phyloP scores from a whole-genome alignment of 2,888 invertebrate genomes.

The Ophion ventricosus region DNA sequence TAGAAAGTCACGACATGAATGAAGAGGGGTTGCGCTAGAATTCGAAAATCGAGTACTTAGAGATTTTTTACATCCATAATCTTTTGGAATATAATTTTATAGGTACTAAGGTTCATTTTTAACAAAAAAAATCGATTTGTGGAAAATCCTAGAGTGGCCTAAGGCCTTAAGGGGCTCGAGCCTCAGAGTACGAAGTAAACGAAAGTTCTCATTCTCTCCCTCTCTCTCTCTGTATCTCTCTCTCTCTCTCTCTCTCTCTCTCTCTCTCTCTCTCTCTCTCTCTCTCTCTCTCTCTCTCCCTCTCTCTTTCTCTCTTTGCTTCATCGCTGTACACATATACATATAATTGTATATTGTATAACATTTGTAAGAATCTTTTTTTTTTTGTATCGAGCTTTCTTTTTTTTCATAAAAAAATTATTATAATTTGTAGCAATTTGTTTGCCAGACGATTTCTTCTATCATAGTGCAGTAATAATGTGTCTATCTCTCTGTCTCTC shows the following conservation, averaged over 20 bases:
- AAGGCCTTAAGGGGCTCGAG: too few relatives aligned
- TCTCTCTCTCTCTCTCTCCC: not conserved
- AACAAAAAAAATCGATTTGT: too few relatives aligned
- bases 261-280: constrained; percentile 7
- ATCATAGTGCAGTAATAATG: not conserved
- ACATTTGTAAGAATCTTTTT: not conserved
- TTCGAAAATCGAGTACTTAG: too few relatives aligned
- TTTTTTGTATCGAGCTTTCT: not conserved
- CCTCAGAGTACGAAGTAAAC: too few relatives aligned
- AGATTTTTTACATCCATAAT: too few relatives aligned
- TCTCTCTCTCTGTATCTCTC: constrained; percentile 11
- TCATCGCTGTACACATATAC: not conserved
- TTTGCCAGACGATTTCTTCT: not conserved
- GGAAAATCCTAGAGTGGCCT: too few relatives aligned
- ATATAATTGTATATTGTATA: not conserved
- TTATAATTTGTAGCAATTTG: not conserved
- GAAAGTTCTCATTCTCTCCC: too few relatives aligned
- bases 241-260: not conserved
- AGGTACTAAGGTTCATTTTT: too few relatives aligned
- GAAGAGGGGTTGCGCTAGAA: too few relatives aligned
- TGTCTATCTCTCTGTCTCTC: constrained; percentile 1
- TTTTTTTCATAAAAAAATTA: not conserved
- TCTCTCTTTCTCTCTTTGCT: not conserved
- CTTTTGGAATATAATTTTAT: too few relatives aligned
- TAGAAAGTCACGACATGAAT: too few relatives aligned